Evolutionary conservation across 2,888 invertebrate genomes (phyloP), one percentile per base, ranked within the genome.

Genomic region (Athrips mouffetella): DNA sequence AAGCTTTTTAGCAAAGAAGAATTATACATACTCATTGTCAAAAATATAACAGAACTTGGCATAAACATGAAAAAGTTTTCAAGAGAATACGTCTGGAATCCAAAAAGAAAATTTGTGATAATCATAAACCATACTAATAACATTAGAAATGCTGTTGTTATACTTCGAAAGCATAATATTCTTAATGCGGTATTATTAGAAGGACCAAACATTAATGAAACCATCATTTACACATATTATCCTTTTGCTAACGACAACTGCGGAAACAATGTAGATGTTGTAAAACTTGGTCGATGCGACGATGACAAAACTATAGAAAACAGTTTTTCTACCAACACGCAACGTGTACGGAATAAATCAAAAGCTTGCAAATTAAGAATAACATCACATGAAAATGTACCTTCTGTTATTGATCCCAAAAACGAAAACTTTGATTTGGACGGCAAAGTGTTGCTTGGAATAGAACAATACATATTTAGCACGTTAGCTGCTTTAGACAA

Each of bases 181-280:
- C n/a, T 16, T 3, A 27, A 30, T n/a, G 42, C 42, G n/a, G 18
- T 20, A 10, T n/a, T 29, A 4, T 1, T 42, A 13, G 11, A 29
- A 16, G 10, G 4, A 11, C 15, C 31, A 23, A 8, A 15, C 23
- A 11, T 27, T 15, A 10, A 2, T 6, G 30, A 29, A 31, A 10
- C 13, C 7, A 8, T 15, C 10, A n/a, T 52, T n/a, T 54, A 48
- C 30, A 52, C 57, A 7, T 58, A 58, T 50, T 51, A 47, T 21
- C 60, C 60, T 6, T 57, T 55, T 41, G 35, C 39, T 10, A 48
- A 55, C 10, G 37, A 50, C 5, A 52, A 37, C 15, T 60, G 60
- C 44, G 60, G 60, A 3, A 48, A 25, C 13, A 45, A 15, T 33
- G 46, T 48, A 15, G 41, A 51, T 18, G 15, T 46, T 6, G 23